phyloP scores from a whole-genome alignment of 2,797 vertebrate genomes.

The Darevskia mixta region DNA sequence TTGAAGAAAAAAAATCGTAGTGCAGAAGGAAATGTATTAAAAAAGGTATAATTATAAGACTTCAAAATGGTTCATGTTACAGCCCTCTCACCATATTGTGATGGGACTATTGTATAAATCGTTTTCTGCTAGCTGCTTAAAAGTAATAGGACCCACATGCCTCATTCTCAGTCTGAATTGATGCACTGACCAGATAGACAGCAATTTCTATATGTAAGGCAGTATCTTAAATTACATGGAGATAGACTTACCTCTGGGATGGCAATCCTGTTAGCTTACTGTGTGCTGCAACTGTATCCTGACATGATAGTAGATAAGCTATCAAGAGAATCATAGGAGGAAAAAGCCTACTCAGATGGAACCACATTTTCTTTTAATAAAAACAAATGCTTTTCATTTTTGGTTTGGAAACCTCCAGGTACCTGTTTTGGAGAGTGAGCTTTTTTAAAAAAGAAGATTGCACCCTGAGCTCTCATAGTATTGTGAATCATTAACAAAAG shows the following conservation, averaged over 20 bases:
- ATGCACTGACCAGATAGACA: slow-evolving; percentile 27
- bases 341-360: slow-evolving; percentile 59
- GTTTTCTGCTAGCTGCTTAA: slow-evolving; percentile 46
- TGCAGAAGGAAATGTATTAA: slow-evolving; percentile 32
- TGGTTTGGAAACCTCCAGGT: neutral
- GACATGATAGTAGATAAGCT: slow-evolving; percentile 24
- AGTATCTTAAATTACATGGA: slow-evolving; percentile 4
- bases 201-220: slow-evolving; percentile 34
- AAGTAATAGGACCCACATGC: slow-evolving; percentile 40
- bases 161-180: slow-evolving; percentile 36
- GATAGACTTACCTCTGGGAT: slow-evolving; percentile 70
- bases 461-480: rapidly evolving
- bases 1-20: slow-evolving; percentile 20
- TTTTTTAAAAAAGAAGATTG: rapidly evolving
- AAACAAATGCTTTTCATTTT: slow-evolving; percentile 43
- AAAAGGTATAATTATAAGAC: neutral
- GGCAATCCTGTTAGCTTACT: slow-evolving; percentile 33
- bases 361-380: slow-evolving; percentile 50
- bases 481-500: slow-evolving; percentile 75
- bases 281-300: slow-evolving; percentile 8
- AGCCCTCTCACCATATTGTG: slow-evolving; percentile 19
- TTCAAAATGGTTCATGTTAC: slow-evolving; percentile 54
- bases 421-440: neutral
- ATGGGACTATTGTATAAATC: slow-evolving; percentile 40
- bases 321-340: slow-evolving; percentile 47